Evolutionary conservation across 1,140 invertebrate genomes (phyloP).

Genomic region (Drosophila elegans): DNA sequence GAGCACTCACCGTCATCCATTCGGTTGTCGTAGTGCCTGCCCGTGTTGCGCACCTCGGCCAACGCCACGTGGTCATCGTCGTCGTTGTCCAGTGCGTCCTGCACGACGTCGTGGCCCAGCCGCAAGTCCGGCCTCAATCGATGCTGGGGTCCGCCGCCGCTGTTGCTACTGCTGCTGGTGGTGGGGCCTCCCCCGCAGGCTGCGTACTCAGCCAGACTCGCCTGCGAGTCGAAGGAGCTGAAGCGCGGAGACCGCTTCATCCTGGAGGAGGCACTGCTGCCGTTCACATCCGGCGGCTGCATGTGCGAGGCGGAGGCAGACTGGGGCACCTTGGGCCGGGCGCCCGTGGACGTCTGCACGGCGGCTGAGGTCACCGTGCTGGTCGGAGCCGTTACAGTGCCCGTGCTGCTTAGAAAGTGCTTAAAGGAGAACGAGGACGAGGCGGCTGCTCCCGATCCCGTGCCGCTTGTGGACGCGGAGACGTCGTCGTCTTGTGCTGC

Average conservation of each 20-base stretch:
- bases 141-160: slow-evolving; percentile 25
- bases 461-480: slow-evolving; percentile 11
- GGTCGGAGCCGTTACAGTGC: slow-evolving; percentile 72
- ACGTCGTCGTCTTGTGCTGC: too few species aligned
- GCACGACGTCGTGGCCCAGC: slow-evolving; percentile 36
- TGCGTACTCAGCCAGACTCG: slow-evolving; percentile 82
- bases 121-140: slow-evolving; percentile 49
- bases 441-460: slow-evolving; percentile 18
- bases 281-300: slow-evolving; percentile 61
- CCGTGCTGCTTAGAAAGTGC: slow-evolving; percentile 88
- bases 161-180: slow-evolving; percentile 22
- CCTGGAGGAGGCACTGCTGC: slow-evolving; percentile 64
- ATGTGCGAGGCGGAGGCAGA: slow-evolving; percentile 71
- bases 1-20: slow-evolving; percentile 57
- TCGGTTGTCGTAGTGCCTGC: slow-evolving; percentile 65
- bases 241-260: slow-evolving; percentile 84
- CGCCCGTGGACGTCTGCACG: slow-evolving; percentile 78
- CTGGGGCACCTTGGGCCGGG: slow-evolving; percentile 82
- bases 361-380: slow-evolving; percentile 67
- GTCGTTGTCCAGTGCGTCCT: slow-evolving; percentile 41
- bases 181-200: slow-evolving; percentile 35
- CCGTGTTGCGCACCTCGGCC: slow-evolving; percentile 63
- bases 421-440: slow-evolving; percentile 89
- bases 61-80: slow-evolving; percentile 63
- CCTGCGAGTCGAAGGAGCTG: slow-evolving; percentile 84